Percentiles rank a stretch among this genome's conserved stretches.
phyloP scores from a whole-genome alignment of 2,113 vertebrate genomes.

The Microcebus tavaratra region DNA sequence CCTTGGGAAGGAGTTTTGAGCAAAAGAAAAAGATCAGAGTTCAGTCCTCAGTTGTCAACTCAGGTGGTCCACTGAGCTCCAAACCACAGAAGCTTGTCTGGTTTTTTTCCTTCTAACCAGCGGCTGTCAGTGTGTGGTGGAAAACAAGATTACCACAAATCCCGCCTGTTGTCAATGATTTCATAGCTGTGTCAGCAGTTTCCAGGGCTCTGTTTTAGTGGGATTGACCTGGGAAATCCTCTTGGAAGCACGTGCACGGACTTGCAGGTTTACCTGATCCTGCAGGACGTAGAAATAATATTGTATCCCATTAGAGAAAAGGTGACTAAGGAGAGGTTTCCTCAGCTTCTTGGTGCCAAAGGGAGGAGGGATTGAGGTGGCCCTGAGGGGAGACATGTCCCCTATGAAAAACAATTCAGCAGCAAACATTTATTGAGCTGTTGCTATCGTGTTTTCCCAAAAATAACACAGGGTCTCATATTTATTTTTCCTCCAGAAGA shows the following conservation, averaged over 20 bases:
- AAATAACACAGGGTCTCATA: too few species aligned
- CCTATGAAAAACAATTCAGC: neutral
- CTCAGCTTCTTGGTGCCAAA: neutral
- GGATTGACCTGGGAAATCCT: conserved; percentile 72
- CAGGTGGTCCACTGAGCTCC: conserved; percentile 34
- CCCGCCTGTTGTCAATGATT: conserved; percentile 71
- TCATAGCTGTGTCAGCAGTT: conserved; percentile 68
- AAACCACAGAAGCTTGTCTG: neutral
- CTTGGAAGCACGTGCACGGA: conserved; percentile 16
- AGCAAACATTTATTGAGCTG: neutral
- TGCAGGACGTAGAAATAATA: conserved; percentile 49
- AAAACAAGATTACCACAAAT: conserved; percentile 77
- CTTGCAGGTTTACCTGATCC: conserved; percentile 66
- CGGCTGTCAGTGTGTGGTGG: conserved; percentile 68
- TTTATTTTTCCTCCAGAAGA: too few species aligned
- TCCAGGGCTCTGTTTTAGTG: conserved; percentile 73
- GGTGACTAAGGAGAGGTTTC: neutral
- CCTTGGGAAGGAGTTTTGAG: too few species aligned
- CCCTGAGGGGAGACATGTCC: neutral
- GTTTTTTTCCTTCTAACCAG: neutral
- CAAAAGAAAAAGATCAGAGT: too few species aligned
- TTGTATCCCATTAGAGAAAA: conserved; percentile 25
- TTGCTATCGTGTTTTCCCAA: neutral
- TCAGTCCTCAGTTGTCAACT: neutral
- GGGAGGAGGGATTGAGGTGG: neutral